These are phyloP conservation scores for Tapera naevia DNA, from an alignment of 2,797 vertebrate genomes.

Conservation along the genomic window DNA sequence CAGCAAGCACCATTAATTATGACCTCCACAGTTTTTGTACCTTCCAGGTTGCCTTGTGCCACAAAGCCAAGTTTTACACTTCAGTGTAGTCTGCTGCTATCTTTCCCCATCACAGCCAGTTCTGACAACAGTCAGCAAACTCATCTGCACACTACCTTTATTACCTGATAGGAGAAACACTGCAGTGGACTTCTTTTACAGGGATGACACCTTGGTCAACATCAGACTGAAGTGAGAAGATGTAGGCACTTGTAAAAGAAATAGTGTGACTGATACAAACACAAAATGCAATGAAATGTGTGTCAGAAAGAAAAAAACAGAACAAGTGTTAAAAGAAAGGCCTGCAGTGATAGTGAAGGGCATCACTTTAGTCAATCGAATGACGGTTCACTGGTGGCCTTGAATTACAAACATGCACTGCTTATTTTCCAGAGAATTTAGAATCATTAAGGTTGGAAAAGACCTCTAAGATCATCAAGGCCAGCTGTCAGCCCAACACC, in stretches of 20 bases:
- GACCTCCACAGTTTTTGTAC: neutral
- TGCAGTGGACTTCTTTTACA: neutral
- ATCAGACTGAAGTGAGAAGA: neutral
- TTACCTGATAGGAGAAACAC: neutral
- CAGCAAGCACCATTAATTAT: neutral
- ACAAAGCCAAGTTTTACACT: neutral
- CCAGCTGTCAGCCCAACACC: too few relatives aligned
- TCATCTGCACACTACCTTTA: neutral
- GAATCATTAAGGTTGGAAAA: too few relatives aligned
- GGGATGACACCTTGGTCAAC: neutral
- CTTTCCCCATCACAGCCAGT: fast-evolving
- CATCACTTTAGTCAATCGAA: neutral
- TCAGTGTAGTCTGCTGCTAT: neutral
- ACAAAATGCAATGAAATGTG: neutral
- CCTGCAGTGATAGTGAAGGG: neutral
- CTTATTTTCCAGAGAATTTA: neutral
- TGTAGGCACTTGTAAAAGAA: neutral
- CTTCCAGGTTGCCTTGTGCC: neutral
- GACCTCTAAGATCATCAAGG: too few relatives aligned
- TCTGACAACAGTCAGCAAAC: neutral
- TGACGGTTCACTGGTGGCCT: neutral
- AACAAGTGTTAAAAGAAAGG: neutral
- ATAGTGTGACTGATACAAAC: neutral
- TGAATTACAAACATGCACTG: neutral
- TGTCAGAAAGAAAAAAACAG: neutral